A percentile compares a stretch with the other conserved stretches of the same genome.
Conservation (phyloP, 2,113 vertebrate genomes). For the Cottus gobio region DNA sequence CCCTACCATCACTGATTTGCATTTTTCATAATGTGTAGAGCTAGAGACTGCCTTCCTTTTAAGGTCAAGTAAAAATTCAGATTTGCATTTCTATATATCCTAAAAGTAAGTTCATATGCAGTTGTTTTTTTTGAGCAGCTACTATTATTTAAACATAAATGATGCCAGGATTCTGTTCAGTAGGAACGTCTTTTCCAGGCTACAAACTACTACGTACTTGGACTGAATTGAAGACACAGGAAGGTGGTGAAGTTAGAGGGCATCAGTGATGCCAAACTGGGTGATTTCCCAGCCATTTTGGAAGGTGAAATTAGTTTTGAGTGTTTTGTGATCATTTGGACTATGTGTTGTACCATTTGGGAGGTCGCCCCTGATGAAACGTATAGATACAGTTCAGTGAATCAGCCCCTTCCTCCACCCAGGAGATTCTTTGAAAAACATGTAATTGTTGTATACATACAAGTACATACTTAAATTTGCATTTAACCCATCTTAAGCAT, state of each 20-base stretch:
- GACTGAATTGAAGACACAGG: not conserved
- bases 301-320: too few species aligned
- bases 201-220: not conserved
- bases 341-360: not conserved
- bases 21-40: slow-evolving; percentile 32
- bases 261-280: not conserved
- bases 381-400: not conserved
- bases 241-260: not conserved
- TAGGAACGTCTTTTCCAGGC: not conserved
- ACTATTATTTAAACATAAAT: not conserved
- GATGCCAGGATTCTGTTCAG: not conserved
- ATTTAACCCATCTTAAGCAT: too few species aligned
- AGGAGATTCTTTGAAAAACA: not conserved
- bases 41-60: not conserved
- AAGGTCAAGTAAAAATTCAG: slow-evolving; percentile 2
- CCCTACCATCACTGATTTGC: slow-evolving; percentile 18
- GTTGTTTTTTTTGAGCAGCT: not conserved
- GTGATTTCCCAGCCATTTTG: not conserved
- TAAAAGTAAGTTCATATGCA: not conserved
- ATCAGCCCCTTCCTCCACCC: not conserved
- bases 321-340: not conserved
- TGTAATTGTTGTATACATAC: not conserved
- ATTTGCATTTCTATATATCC: not conserved
- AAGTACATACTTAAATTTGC: not conserved
- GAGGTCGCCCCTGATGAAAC: not conserved